Conservation (phyloP, 1,140 invertebrate species). For the Zophobas morio region DNA sequence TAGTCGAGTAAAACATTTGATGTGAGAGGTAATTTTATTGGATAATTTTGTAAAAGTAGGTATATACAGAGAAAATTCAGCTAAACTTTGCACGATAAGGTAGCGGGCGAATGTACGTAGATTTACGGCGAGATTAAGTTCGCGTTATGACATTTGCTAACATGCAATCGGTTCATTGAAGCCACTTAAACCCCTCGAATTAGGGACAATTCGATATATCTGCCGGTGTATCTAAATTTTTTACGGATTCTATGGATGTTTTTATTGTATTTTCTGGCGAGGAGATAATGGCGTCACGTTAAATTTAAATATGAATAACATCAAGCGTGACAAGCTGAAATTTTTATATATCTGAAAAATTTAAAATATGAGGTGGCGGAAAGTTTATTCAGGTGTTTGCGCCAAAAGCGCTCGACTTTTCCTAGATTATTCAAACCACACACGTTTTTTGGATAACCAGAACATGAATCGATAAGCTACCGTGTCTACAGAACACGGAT, state of each 20-base stretch:
- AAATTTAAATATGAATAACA: not conserved
- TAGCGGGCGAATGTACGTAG: slow-evolving; percentile 33
- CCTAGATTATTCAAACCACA: slow-evolving; percentile 17
- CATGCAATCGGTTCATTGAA: slow-evolving; percentile 46
- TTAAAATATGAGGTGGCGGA: slow-evolving; percentile 15
- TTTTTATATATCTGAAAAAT: slow-evolving; percentile 21
- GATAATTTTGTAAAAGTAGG: slow-evolving; percentile 37
- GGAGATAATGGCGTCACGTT: slow-evolving; percentile 13
- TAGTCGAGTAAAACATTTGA: slow-evolving; percentile 26
- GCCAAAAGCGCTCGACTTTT: slow-evolving; percentile 10
- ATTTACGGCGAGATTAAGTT: slow-evolving; percentile 44
- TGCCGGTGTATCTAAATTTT: slow-evolving; percentile 31
- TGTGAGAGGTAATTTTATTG: slow-evolving; percentile 35
- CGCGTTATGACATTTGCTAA: slow-evolving; percentile 45
- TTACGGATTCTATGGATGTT: slow-evolving; percentile 16
- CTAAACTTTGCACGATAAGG: slow-evolving; percentile 42
- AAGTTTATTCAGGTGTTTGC: slow-evolving; percentile 38
- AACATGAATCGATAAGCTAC: too few relatives aligned
- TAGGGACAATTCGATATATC: slow-evolving; percentile 38
- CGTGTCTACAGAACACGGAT: too few relatives aligned
- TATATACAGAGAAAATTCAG: slow-evolving; percentile 30
- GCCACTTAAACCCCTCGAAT: slow-evolving; percentile 41
- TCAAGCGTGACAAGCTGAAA: not conserved
- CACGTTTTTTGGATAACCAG: not conserved
- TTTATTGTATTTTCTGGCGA: not conserved